Conservation (phyloP, 2,888 invertebrate genomes). For the Lampropteryx suffumata region DNA sequence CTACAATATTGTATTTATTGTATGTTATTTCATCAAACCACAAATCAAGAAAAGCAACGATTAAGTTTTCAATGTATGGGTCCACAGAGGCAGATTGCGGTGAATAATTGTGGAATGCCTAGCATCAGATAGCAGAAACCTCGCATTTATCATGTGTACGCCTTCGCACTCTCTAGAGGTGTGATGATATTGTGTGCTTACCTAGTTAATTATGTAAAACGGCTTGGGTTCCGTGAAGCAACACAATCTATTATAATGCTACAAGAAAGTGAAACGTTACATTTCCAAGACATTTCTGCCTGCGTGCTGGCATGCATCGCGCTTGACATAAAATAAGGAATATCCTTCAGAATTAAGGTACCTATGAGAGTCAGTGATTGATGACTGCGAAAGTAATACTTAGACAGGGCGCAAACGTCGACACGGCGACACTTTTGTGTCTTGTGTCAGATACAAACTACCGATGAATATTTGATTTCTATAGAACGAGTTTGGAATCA, state of each 20-base stretch:
- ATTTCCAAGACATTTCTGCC: no score
- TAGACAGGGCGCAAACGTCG: conserved; percentile 33
- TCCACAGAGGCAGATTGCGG: conserved; percentile 10
- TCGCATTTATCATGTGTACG: background rate
- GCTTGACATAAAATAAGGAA: no score
- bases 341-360: background rate
- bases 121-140: conserved; percentile 1
- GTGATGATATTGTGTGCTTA: background rate
- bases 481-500: no score
- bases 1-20: no score
- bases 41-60: background rate
- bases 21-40: background rate
- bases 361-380: conserved; percentile 43
- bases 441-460: no score
- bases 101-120: conserved; percentile 20
- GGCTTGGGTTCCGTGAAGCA: no score
- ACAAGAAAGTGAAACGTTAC: no score
- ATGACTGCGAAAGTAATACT: conserved; percentile 42
- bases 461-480: no score
- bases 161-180: background rate
- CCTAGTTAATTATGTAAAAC: no score
- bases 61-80: background rate
- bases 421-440: conserved; percentile 42
- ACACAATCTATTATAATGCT: no score
- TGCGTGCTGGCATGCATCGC: no score